Evolutionary conservation across 1,140 invertebrate species (phyloP).

Genomic region (Caenorhabditis brenneri): DNA sequence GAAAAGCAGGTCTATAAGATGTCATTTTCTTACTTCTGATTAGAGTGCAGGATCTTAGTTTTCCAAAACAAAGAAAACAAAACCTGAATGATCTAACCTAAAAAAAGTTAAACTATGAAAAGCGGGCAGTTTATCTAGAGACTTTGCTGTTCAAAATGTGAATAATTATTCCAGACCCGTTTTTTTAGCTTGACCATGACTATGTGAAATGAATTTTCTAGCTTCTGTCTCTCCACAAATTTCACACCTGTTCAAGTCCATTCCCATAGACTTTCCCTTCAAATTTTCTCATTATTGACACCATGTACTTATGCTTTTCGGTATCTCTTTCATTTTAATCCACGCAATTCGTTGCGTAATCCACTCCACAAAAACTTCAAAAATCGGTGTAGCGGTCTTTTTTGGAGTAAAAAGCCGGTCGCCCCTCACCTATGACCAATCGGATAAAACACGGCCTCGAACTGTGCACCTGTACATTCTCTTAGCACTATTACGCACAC

Average conservation of each 20-base stretch:
- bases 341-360: conserved; percentile 27
- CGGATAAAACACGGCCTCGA: neutral
- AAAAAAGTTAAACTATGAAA: too few species aligned
- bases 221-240: neutral
- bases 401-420: neutral
- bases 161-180: too few species aligned
- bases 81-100: too few species aligned
- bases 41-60: too few species aligned
- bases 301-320: neutral
- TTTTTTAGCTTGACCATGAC: too few species aligned
- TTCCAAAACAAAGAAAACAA: too few species aligned
- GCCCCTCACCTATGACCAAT: neutral
- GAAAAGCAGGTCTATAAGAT: too few species aligned
- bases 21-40: too few species aligned
- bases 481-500: neutral
- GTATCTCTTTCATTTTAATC: conserved; percentile 6
- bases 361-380: conserved; percentile 30
- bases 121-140: too few species aligned
- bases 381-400: neutral
- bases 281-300: neutral
- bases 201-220: too few species aligned
- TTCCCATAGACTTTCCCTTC: neutral
- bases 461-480: conserved; percentile 28
- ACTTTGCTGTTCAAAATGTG: too few species aligned
- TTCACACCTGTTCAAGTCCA: neutral